Conservation (phyloP, 2,888 invertebrate species). For the Pinctada fucata region DNA sequence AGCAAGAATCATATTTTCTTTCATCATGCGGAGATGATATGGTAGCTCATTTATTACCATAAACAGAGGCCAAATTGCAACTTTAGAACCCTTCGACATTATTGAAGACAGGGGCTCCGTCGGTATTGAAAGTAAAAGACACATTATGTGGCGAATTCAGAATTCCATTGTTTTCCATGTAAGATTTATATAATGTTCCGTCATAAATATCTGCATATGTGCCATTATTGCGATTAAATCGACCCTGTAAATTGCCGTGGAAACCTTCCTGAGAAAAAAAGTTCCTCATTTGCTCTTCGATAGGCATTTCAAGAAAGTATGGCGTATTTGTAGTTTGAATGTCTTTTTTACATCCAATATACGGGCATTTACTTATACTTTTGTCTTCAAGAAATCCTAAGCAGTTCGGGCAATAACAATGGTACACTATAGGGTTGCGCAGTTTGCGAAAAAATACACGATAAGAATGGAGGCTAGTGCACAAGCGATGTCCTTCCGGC, state of each 20-base stretch:
- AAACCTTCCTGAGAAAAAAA: constrained; percentile 27
- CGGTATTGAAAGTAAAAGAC: constrained; percentile 36
- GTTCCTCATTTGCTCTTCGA: constrained; percentile 23
- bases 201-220: constrained; percentile 36
- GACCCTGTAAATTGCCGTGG: constrained; percentile 15
- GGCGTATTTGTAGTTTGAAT: too few species aligned
- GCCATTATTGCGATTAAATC: constrained; percentile 11
- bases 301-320: constrained; percentile 33
- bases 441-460: background rate
- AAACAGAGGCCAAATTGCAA: constrained; percentile 32
- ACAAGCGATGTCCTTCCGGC: background rate
- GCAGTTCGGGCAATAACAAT: constrained; percentile 12
- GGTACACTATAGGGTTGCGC: background rate
- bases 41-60: constrained; percentile 40
- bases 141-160: constrained; percentile 21
- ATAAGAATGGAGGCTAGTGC: background rate
- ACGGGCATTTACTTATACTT: background rate
- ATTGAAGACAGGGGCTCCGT: constrained; percentile 37
- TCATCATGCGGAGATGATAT: constrained; percentile 29
- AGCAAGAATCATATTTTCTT: constrained; percentile 32
- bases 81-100: constrained; percentile 20
- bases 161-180: constrained; percentile 9
- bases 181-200: constrained; percentile 31
- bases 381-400: background rate
- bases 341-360: background rate